Base-by-base conservation (phyloP, 2,888 invertebrate genomes). In the Cistogaster globosa region DNA sequence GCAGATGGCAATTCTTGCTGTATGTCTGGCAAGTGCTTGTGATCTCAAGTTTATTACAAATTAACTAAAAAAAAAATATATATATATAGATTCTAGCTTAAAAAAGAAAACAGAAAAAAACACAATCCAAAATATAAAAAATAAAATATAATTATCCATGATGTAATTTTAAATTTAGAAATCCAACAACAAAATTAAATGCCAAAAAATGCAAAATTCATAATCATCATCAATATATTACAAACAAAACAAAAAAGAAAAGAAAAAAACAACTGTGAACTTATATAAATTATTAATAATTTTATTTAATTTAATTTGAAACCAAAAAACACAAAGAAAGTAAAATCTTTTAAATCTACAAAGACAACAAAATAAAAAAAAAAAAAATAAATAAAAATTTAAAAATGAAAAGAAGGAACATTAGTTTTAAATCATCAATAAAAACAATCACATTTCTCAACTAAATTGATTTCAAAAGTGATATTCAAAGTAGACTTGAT, bases 11-110 rank as follows among this genome's bases (percentile, higher is more conserved):
- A 75, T 75, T 71, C 63, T 45, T 16, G 62, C 60, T 48, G 62
- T 22, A 36, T 65, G 74, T 20, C 38, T 60, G 69, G 75, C 74
- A 90, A 85, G 88, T 90, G 91, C 91, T 91, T 91, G 90, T 91
- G 91, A 91, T 91, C 91, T 91, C 91, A 91, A 91, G 88, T 89
- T 90, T 89, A 90, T 90, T 90, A 90, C 89, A 88, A 84, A 81
- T 77, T 74, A 78, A 76, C 72, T 81, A 65, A 72, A 78, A 87
- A 89, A 78, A n/a, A n/a, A n/a, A n/a, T n/a, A n/a, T n/a, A n/a
- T n/a, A n/a, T n/a, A 71, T 86, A 84, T 78, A 78, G 85, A 65
- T 72, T 63, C 22, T 84, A 77, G 75, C 45, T 87, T 82, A 76
- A 74, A 69, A 86, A n/a, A 86, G n/a, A n/a, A n/a, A n/a, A n/a